Evolutionary conservation across 2,113 vertebrate species (phyloP).

Genomic region (Porphyrio hochstetteri): DNA sequence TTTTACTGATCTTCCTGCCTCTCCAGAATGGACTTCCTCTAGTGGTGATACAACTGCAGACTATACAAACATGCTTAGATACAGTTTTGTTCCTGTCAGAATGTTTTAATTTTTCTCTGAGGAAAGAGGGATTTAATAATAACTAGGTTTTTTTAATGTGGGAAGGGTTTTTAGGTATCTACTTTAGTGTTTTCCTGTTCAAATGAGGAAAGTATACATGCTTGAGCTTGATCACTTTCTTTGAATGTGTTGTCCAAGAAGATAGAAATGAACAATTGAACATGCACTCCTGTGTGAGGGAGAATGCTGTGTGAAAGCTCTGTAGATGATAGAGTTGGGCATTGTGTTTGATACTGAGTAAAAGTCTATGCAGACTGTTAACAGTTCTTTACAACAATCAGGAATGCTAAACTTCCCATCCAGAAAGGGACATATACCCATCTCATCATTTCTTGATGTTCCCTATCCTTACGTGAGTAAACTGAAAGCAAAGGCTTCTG

Average conservation of each 20-base stretch:
- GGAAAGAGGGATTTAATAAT: neutral
- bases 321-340: neutral
- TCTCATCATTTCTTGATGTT: neutral
- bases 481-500: neutral
- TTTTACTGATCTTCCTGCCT: neutral
- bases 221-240: neutral
- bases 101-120: neutral
- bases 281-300: neutral
- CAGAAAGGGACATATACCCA: neutral
- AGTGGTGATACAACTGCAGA: neutral
- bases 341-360: neutral
- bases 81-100: neutral
- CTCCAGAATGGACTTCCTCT: neutral
- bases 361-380: neutral
- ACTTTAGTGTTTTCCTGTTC: neutral
- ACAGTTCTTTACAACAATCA: neutral
- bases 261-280: neutral
- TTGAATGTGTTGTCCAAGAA: neutral
- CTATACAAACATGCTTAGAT: neutral
- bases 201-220: neutral
- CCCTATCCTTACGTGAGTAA: neutral
- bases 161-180: neutral
- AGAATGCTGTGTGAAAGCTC: neutral
- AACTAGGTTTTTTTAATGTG: neutral
- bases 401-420: neutral